Percentiles rank a stretch among this genome's conserved stretches.
Conservation (phyloP, 2,113 vertebrate genomes). For the Philantomba maxwellii region DNA sequence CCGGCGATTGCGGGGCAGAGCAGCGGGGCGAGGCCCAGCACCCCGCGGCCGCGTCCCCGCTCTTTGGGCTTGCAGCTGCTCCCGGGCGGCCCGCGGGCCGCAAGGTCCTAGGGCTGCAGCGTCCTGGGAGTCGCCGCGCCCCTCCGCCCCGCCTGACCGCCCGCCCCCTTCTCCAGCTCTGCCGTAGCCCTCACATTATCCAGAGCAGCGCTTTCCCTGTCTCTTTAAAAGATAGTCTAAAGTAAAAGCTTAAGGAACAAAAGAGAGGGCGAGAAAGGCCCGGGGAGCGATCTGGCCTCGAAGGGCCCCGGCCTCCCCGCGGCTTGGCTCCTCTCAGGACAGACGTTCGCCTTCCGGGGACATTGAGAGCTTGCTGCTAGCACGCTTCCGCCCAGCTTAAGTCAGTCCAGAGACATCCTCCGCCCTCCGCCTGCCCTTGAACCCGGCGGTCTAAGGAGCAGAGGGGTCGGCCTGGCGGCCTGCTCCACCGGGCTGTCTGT, state of each 20-base stretch:
- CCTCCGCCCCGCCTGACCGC: too few relatives aligned
- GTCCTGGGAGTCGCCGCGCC: background rate
- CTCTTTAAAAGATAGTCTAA: background rate
- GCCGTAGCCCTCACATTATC: background rate
- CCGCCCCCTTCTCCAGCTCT: background rate
- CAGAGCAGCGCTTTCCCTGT: background rate
- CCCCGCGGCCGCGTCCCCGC: rapidly evolving
- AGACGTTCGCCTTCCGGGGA: rapidly evolving
- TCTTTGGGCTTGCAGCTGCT: rapidly evolving
- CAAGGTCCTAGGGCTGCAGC: rapidly evolving
- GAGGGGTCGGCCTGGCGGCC: background rate
- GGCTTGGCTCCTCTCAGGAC: background rate
- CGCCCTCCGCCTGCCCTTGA: background rate
- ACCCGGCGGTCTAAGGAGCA: too few relatives aligned
- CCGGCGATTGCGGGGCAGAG: background rate
- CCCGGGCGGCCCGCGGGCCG: rapidly evolving
- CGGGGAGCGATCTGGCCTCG: rapidly evolving
- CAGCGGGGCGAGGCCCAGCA: background rate
- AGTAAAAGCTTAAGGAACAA: background rate
- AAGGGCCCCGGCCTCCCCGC: background rate
- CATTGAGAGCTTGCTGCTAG: background rate
- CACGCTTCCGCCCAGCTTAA: rapidly evolving
- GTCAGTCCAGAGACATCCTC: background rate
- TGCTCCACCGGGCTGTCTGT: background rate
- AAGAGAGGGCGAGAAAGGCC: background rate